Evolutionary conservation across 2,888 invertebrate genomes (phyloP).

Genomic region (Ochlodes sylvanus): DNA sequence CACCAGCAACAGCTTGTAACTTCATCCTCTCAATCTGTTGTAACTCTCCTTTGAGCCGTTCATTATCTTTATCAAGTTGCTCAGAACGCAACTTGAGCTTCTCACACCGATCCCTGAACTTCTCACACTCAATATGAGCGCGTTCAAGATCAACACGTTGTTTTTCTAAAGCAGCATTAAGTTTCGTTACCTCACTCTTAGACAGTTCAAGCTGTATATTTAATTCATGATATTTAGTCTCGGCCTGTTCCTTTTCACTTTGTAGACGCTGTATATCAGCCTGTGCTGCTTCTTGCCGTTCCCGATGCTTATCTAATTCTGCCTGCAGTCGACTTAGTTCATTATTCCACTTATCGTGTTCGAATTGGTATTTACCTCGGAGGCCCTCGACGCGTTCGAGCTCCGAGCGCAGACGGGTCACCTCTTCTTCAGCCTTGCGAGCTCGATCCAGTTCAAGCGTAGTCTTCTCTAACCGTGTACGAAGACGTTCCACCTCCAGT

Average conservation of each 20-base stretch:
- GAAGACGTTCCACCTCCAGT: conserved; percentile 91
- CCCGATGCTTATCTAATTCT: conserved; percentile 90
- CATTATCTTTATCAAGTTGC: conserved; percentile 87
- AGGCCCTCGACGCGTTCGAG: conserved; percentile 91
- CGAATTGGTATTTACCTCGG: conserved; percentile 86
- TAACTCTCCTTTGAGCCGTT: conserved; percentile 76
- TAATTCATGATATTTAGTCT: conserved; percentile 89
- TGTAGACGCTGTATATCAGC: conserved; percentile 89
- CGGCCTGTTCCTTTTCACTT: conserved; percentile 88
- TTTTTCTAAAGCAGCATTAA: conserved; percentile 90
- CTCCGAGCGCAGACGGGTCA: conserved; percentile 87
- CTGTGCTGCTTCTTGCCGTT: conserved; percentile 90
- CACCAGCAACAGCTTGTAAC: conserved; percentile 87
- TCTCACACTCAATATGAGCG: conserved; percentile 95
- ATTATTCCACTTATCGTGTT: conserved; percentile 82
- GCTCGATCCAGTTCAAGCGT: conserved; percentile 91
- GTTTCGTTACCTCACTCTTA: conserved; percentile 91
- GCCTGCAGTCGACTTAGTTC: conserved; percentile 91
- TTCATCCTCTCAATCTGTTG: conserved; percentile 91
- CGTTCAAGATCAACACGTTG: conserved; percentile 92
- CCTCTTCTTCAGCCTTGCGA: conserved; percentile 88
- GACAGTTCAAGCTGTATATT: conserved; percentile 92
- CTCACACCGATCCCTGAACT: conserved; percentile 94
- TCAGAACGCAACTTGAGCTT: conserved; percentile 90
- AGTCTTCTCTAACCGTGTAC: conserved; percentile 92